These are phyloP conservation scores for Ceratosolen fusciceps DNA, from an alignment of 1,140 invertebrate genomes.

Conservation along the genomic window DNA sequence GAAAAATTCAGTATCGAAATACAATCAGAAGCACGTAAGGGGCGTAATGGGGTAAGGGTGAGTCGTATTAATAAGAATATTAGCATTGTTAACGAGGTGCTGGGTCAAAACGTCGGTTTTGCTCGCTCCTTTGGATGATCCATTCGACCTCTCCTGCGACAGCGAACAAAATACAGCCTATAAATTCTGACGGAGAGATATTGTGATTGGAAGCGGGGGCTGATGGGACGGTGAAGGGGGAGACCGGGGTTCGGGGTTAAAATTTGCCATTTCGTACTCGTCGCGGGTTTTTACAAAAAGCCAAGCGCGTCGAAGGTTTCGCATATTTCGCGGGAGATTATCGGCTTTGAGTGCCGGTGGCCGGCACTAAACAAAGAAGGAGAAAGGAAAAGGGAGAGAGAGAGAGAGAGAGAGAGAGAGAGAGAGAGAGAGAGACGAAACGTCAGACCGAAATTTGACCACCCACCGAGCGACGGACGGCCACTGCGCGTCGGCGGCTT, in stretches of 20 bases:
- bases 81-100: not conserved
- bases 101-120: not conserved
- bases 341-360: constrained; percentile 1
- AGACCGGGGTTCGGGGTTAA: not conserved
- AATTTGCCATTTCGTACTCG: constrained; percentile 10
- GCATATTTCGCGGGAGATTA: not conserved
- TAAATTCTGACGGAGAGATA: no score
- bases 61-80: not conserved
- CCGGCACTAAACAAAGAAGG: not conserved
- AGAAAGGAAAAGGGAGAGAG: not conserved
- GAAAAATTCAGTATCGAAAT: no score
- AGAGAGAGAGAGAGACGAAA: no score
- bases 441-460: constrained; percentile 37
- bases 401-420: not conserved
- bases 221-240: not conserved
- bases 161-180: not conserved
- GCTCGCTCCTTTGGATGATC: not conserved
- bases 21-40: no score
- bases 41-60: no score
- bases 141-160: not conserved
- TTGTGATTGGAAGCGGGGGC: no score
- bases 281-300: constrained; percentile 4
- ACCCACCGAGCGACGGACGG: constrained; percentile 30
- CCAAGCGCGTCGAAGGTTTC: not conserved
- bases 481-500: constrained; percentile 19